These are phyloP conservation scores for Toxotes jaculatrix DNA, from an alignment of 2,113 vertebrate genomes.

Conservation along the genomic window DNA sequence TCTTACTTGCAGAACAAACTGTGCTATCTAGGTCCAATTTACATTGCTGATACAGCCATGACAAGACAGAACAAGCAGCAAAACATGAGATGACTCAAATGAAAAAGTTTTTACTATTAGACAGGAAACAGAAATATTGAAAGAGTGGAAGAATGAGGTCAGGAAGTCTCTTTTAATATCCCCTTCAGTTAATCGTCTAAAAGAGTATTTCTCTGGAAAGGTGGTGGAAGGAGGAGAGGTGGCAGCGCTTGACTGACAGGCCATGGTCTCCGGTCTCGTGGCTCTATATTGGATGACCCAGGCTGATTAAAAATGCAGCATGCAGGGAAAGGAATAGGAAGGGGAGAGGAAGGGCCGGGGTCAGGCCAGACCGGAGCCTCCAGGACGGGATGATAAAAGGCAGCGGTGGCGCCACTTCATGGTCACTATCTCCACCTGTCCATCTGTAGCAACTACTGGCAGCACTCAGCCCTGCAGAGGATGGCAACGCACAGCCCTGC, in stretches of 20 bases:
- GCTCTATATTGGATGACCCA: slow-evolving; percentile 80
- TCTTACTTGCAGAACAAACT: slow-evolving; percentile 41
- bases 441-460: slow-evolving; percentile 82
- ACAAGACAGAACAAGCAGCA: background rate
- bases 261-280: slow-evolving; percentile 72
- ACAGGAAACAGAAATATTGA: slow-evolving; percentile 21
- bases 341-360: slow-evolving; percentile 70
- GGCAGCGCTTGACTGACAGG: slow-evolving; percentile 79
- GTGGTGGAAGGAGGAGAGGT: slow-evolving; percentile 31
- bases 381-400: slow-evolving; percentile 80
- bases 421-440: slow-evolving; percentile 86
- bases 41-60: slow-evolving; percentile 47
- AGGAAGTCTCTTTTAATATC: slow-evolving; percentile 28
- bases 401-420: slow-evolving; percentile 77
- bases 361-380: slow-evolving; percentile 81
- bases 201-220: slow-evolving; percentile 22
- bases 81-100: background rate
- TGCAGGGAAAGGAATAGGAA: slow-evolving; percentile 76
- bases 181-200: slow-evolving; percentile 28
- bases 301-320: slow-evolving; percentile 84
- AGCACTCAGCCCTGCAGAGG: slow-evolving; percentile 73
- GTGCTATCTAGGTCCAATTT: slow-evolving; percentile 67
- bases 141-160: slow-evolving; percentile 26
- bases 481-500: slow-evolving; percentile 65
- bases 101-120: slow-evolving; percentile 1